Conservation (phyloP, 2,113 vertebrate species). For the Lichenostomus cassidix region DNA sequence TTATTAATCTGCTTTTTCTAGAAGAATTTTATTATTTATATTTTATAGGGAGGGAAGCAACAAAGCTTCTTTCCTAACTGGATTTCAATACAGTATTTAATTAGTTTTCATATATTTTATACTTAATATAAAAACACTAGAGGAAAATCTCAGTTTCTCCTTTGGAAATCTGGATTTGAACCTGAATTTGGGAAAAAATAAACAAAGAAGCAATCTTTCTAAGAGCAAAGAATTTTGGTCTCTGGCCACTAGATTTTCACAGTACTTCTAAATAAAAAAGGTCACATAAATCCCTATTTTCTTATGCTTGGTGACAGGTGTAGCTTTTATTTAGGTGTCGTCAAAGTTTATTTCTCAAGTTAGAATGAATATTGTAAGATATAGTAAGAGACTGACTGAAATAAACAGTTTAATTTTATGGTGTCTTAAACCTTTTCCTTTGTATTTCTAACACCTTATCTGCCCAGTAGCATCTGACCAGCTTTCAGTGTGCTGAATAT, state of each 20-base stretch:
- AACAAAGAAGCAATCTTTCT: background rate
- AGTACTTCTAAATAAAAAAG: background rate
- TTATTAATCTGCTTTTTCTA: background rate
- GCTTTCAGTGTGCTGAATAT: background rate
- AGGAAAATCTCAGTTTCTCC: background rate
- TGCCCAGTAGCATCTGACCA: background rate
- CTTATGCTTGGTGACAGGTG: background rate
- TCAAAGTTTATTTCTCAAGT: background rate
- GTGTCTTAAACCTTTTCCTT: background rate
- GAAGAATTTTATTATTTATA: background rate
- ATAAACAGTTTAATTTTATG: background rate
- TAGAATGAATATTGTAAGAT: background rate
- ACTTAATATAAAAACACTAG: background rate
- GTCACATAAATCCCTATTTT: background rate
- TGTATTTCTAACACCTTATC: background rate
- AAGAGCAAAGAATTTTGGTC: background rate
- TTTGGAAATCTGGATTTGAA: background rate
- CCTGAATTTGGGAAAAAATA: background rate
- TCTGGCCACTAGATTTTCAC: background rate
- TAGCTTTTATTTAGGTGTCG: background rate
- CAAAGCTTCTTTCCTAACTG: background rate
- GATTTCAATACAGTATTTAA: background rate
- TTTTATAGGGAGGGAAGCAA: background rate
- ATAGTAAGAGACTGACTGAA: background rate
- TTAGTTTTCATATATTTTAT: background rate